A percentile compares a stretch with the other conserved stretches of the same genome.
These are phyloP conservation scores for Spisula subtruncata DNA, from an alignment of 2,888 invertebrate species.

Conservation along the genomic window DNA sequence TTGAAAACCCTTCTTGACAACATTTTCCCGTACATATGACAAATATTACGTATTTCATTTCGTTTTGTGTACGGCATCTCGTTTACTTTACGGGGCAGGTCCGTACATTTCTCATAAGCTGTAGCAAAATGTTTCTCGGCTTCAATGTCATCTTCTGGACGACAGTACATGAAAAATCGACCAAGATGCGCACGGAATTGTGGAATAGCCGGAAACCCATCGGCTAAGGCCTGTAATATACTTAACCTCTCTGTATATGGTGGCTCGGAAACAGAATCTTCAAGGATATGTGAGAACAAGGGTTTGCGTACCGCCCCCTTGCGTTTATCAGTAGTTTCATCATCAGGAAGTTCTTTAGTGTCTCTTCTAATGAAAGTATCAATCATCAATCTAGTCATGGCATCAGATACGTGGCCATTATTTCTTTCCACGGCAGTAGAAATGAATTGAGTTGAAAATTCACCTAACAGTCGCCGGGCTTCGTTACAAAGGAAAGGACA, in stretches of 20 bases:
- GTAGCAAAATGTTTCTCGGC: slow-evolving; percentile 62
- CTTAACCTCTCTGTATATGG: slow-evolving; percentile 72
- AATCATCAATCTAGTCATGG: slow-evolving; percentile 64
- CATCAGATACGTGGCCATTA: slow-evolving; percentile 35
- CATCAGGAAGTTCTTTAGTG: slow-evolving; percentile 52
- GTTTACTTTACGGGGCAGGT: background rate
- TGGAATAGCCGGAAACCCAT: slow-evolving; percentile 65
- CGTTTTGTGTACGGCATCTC: slow-evolving; percentile 64
- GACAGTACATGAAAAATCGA: slow-evolving; percentile 63
- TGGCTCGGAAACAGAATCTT: slow-evolving; percentile 46
- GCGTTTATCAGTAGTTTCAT: slow-evolving; percentile 45
- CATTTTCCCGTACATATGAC: slow-evolving; percentile 76
- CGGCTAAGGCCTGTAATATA: slow-evolving; percentile 59
- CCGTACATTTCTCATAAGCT: slow-evolving; percentile 64
- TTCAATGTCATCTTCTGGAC: slow-evolving; percentile 61
- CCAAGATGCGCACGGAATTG: slow-evolving; percentile 72
- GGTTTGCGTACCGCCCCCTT: slow-evolving; percentile 49
- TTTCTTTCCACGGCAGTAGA: slow-evolving; percentile 53
- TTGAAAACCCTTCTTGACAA: slow-evolving; percentile 50
- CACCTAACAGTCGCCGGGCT: slow-evolving; percentile 62
- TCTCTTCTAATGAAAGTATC: slow-evolving; percentile 74
- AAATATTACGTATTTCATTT: slow-evolving; percentile 69
- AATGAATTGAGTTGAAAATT: slow-evolving; percentile 69
- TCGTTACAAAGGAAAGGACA: slow-evolving; percentile 53
- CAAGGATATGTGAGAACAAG: slow-evolving; percentile 67